These are phyloP conservation scores for Morone chrysops DNA, from an alignment of 2,113 vertebrate genomes.

Conservation along the genomic window DNA sequence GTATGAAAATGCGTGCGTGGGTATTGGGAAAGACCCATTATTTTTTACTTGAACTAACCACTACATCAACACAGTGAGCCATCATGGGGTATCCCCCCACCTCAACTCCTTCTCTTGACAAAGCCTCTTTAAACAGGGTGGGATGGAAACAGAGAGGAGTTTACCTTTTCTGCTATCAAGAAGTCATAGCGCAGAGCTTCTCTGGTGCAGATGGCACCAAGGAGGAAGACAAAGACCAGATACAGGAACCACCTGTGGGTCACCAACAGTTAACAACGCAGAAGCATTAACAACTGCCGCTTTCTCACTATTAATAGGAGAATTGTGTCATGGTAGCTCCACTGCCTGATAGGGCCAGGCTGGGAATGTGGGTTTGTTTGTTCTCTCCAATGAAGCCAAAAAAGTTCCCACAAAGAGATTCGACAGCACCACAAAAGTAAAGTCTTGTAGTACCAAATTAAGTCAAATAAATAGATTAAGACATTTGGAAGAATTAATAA, in stretches of 20 bases:
- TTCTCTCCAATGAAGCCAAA: conserved; percentile 20
- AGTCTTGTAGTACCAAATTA: background rate
- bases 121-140: background rate
- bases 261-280: conserved; percentile 55
- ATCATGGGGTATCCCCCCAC: conserved; percentile 41
- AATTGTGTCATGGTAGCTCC: conserved; percentile 14
- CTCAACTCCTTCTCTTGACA: background rate
- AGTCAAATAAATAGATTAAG: background rate
- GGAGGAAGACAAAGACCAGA: conserved; percentile 94
- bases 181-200: conserved; percentile 95
- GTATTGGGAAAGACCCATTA: background rate
- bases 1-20: background rate
- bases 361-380: background rate
- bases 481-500: background rate
- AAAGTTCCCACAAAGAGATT: background rate
- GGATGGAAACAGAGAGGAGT: conserved; percentile 38
- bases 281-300: conserved; percentile 40
- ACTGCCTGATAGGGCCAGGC: background rate
- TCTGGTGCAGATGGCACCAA: conserved; percentile 94
- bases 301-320: conserved; percentile 48
- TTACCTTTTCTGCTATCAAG: conserved; percentile 98
- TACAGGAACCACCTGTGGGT: conserved; percentile 98
- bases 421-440: background rate
- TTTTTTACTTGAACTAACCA: conserved; percentile 17
- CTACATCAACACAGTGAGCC: conserved; percentile 16